Evolutionary conservation across 2,797 vertebrate species (phyloP).

Genomic region (Lagodon rhomboides): DNA sequence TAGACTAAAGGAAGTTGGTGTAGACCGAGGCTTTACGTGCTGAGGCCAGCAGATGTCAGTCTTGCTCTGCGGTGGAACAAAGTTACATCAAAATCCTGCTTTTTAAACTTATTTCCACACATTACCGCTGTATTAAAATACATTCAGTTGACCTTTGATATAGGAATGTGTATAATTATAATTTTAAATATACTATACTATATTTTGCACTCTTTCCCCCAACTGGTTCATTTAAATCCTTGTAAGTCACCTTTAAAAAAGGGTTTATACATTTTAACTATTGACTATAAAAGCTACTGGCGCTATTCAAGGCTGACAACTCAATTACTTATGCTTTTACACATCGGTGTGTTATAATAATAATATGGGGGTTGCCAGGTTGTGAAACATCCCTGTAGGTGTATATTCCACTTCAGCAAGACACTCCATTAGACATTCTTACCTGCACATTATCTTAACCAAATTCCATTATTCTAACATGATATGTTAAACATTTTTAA

Average conservation of each 20-base stretch:
- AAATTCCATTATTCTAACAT: background rate
- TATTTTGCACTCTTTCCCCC: background rate
- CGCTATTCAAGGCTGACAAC: background rate
- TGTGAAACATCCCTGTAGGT: background rate
- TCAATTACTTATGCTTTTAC: background rate
- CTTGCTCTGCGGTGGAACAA: slow-evolving; percentile 57
- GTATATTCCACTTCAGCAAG: background rate
- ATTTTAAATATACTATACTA: background rate
- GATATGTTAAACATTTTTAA: too few species aligned
- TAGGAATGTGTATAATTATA: background rate
- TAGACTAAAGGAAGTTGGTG: too few species aligned
- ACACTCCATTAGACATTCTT: background rate
- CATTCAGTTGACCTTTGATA: background rate
- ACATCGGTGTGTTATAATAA: background rate
- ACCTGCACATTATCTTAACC: background rate
- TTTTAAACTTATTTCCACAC: background rate
- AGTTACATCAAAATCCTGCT: background rate
- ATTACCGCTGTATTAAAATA: background rate
- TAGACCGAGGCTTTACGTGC: background rate
- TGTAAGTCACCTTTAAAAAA: background rate
- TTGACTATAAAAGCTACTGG: too few species aligned
- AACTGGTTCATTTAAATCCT: background rate
- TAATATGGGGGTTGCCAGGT: background rate
- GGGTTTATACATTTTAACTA: background rate
- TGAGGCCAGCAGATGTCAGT: slow-evolving; percentile 74